Base-by-base conservation (phyloP, 2,797 vertebrate species). In the Buceros bicornis region DNA sequence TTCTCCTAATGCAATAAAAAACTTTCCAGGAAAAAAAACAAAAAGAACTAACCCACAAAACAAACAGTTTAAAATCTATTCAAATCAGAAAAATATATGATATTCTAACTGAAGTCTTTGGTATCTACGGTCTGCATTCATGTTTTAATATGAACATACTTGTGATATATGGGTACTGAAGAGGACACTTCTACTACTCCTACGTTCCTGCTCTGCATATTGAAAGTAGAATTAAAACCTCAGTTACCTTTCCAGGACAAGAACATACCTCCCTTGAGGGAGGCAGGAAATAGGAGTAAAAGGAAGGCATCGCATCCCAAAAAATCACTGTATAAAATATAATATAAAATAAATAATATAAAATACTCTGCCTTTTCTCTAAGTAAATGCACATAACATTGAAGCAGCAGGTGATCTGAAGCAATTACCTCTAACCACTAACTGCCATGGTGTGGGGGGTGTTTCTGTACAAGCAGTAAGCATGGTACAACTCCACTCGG, bases 231-330 rank as follows among this genome's bases (percentile, higher is more conserved):
- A 79, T 48, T 76, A 69, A 50, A 79, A 24, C 43, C 31, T 25
- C 2, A 3, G 84, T 40, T 77, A 86, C 80, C 76, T 73, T 84
- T 61, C 50, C 51, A 87, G 64, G 33, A 69, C 37, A 77, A 70
- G 60, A 82, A 82, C 47, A 50, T 12, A 35, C 3, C 45, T 67
- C 50, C 54, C 47, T 64, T 25, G 31, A 91, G 79, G 31, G 17
- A 90, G 42, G 54, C 67, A 80, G 83, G 69, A 93, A 90, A 85
- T 8, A n/a, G 62, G 42, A 95, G 50, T 48, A 29, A 86, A 80
- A 92, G 72, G 80, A 87, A 74, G 16, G 37, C 17, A 42, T 33
- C 47, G 50, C 67, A 72, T 57, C 79, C 56, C 64, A 35, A 72
- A 61, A 61, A 56, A 61, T 16, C 22, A 58, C 0, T 61, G 42